These are phyloP conservation scores for Phrynocephalus vlangalii DNA, from an alignment of 2,797 vertebrate species.

Conservation along the genomic window DNA sequence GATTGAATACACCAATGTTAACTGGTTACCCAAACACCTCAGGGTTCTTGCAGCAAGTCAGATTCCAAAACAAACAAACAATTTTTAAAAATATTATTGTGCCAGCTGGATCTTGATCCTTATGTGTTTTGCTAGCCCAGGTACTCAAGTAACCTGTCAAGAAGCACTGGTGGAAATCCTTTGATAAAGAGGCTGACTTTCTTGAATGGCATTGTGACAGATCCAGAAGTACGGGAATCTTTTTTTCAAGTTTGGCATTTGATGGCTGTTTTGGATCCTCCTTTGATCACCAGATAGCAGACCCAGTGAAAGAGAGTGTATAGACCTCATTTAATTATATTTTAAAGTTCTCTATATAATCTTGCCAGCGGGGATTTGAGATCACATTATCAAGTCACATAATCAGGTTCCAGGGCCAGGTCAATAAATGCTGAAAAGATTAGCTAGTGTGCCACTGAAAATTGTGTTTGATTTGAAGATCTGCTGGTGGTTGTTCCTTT, in stretches of 20 bases:
- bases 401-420: slow-evolving; percentile 18
- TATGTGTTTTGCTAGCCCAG: background rate
- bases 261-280: background rate
- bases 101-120: background rate
- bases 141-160: background rate
- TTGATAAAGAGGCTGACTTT: background rate
- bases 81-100: background rate
- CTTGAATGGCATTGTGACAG: background rate
- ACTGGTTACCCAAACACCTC: background rate
- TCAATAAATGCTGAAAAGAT: slow-evolving; percentile 16
- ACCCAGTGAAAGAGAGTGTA: background rate
- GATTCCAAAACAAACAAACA: background rate
- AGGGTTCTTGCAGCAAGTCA: background rate
- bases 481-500: slow-evolving; percentile 15
- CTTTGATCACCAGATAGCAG: background rate
- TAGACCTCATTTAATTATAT: background rate
- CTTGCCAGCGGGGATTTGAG: background rate
- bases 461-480: slow-evolving; percentile 24
- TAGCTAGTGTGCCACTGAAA: slow-evolving; percentile 11
- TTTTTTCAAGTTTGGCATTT: background rate
- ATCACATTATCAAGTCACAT: slow-evolving; percentile 20
- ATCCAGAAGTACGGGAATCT: background rate
- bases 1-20: background rate
- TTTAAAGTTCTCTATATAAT: slow-evolving; percentile 1
- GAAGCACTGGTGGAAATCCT: background rate